Conservation (phyloP, 2,797 vertebrate genomes). For the Mallotus villosus region DNA sequence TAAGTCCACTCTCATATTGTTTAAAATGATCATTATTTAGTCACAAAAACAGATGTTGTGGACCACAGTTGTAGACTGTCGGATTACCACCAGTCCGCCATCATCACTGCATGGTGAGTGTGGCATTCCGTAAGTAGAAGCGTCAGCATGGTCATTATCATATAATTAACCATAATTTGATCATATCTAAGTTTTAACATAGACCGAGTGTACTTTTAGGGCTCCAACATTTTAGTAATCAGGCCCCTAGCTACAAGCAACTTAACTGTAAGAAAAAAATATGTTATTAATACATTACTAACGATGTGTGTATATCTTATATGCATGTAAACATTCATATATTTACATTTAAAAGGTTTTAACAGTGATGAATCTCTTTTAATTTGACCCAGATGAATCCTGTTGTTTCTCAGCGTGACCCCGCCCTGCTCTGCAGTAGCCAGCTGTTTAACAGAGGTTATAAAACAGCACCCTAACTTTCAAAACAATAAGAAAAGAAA, state of each 20-base stretch:
- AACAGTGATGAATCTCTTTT: conserved; percentile 14
- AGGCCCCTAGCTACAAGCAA: conserved; percentile 26
- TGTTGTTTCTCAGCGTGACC: conserved; percentile 44
- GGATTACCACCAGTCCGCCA: too few species aligned
- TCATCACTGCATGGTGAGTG: conserved; percentile 49
- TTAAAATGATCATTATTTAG: conserved; percentile 50
- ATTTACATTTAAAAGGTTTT: too few species aligned
- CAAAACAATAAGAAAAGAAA: conserved; percentile 24
- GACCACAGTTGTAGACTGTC: conserved; percentile 48
- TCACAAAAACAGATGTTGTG: conserved; percentile 56
- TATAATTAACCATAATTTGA: neutral
- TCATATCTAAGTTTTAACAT: too few species aligned
- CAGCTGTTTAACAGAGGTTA: conserved; percentile 48
- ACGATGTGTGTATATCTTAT: too few species aligned
- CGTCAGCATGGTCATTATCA: neutral
- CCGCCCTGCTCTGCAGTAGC: conserved; percentile 44
- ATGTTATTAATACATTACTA: conserved; percentile 21
- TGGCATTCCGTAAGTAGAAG: neutral
- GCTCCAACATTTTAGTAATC: neutral
- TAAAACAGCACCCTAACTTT: conserved; percentile 57
- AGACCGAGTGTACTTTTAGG: neutral
- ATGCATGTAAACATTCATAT: too few species aligned
- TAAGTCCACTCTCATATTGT: conserved; percentile 45
- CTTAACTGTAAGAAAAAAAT: conserved; percentile 23
- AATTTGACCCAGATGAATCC: conserved; percentile 48